These are phyloP conservation scores for Elmis aenea DNA, from an alignment of 2,888 invertebrate species.

Conservation along the genomic window DNA sequence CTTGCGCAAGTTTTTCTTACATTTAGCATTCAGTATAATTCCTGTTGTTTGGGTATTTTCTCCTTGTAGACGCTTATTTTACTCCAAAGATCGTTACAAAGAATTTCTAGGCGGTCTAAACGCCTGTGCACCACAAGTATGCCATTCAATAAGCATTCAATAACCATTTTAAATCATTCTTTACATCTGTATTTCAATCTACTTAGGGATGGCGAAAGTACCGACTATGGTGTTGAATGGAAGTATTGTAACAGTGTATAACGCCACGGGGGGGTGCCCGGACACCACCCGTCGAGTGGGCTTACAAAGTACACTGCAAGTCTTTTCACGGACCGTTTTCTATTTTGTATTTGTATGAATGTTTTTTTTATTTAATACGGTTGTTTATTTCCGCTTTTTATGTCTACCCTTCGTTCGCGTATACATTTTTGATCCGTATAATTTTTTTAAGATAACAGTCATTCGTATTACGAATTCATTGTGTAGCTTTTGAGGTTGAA, in stretches of 20 bases:
- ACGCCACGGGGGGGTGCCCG: constrained; percentile 31
- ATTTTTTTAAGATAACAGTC: too few species aligned
- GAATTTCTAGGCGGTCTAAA: constrained; percentile 6
- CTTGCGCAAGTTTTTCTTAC: too few species aligned
- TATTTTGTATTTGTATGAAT: constrained; percentile 31
- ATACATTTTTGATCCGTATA: too few species aligned
- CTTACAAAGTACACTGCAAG: constrained; percentile 35
- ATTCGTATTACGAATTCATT: too few species aligned
- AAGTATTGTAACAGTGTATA: constrained; percentile 33
- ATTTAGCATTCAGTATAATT: too few species aligned
- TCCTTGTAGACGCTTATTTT: too few species aligned
- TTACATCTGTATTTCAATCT: constrained; percentile 38
- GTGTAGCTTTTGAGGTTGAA: too few species aligned
- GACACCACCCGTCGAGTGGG: constrained; percentile 34
- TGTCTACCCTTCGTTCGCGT: too few species aligned
- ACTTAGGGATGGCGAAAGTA: constrained; percentile 30
- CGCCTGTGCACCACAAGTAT: constrained; percentile 9
- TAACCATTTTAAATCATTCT: constrained; percentile 32
- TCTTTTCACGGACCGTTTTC: constrained; percentile 33
- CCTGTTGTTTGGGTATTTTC: too few species aligned
- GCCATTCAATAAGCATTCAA: constrained; percentile 11
- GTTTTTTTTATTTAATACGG: constrained; percentile 24
- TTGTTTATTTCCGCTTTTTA: constrained; percentile 15
- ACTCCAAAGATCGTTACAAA: too few species aligned
- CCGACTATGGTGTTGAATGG: constrained; percentile 32